Conservation (phyloP, 1,140 invertebrate species). For the Thaumetopoea pityocampa region DNA sequence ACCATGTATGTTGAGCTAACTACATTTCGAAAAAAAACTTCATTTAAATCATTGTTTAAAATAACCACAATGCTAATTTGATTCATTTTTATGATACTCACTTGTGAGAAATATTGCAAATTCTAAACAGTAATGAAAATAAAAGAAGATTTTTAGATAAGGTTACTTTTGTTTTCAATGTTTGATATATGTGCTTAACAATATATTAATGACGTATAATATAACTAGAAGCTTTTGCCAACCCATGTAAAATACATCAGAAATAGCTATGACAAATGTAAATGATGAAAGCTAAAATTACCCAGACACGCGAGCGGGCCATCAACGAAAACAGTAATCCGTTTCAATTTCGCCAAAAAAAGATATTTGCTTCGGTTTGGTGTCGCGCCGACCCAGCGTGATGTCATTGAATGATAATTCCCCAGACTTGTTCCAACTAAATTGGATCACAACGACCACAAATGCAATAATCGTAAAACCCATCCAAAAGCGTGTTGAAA, state of each 20-base stretch:
- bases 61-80: too few relatives aligned
- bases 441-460: slow-evolving; percentile 34
- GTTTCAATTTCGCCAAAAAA: slow-evolving; percentile 52
- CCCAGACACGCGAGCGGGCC: slow-evolving; percentile 45
- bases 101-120: too few relatives aligned
- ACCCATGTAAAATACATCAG: not conserved
- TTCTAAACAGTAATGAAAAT: too few relatives aligned
- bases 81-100: too few relatives aligned
- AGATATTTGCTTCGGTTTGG: slow-evolving; percentile 35
- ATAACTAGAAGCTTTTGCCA: slow-evolving; percentile 4
- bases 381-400: slow-evolving; percentile 17
- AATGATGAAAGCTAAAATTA: slow-evolving; percentile 31
- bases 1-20: too few relatives aligned
- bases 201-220: too few relatives aligned
- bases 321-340: slow-evolving; percentile 44
- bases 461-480: slow-evolving; percentile 34
- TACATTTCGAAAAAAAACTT: too few relatives aligned
- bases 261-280: slow-evolving; percentile 12
- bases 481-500: slow-evolving; percentile 26
- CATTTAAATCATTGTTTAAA: too few relatives aligned
- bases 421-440: slow-evolving; percentile 31
- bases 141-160: too few relatives aligned
- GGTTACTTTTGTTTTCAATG: too few relatives aligned
- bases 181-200: too few relatives aligned
- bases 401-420: slow-evolving; percentile 31